Percentiles rank a stretch among this genome's conserved stretches.
phyloP scores from a whole-genome alignment of 2,888 invertebrate genomes.

The Eupeodes latifasciatus region DNA sequence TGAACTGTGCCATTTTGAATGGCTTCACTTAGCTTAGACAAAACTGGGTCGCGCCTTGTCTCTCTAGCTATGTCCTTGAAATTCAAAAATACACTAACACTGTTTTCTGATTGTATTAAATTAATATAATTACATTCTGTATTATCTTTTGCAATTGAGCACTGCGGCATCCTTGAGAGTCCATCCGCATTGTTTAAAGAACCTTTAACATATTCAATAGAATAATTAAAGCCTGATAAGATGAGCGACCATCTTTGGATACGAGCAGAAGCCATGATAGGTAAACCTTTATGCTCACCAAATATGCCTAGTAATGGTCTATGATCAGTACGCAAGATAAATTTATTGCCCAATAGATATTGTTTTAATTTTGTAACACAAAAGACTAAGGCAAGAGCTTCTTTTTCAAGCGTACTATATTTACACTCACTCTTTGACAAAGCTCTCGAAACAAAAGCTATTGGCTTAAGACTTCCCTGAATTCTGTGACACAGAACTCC shows the following conservation, averaged over 20 bases:
- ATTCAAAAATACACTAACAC: no score
- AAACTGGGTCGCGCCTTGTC: no score
- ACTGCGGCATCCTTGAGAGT: conserved; percentile 32
- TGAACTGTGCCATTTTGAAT: no score
- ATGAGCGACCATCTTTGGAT: conserved; percentile 50
- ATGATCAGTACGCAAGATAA: conserved; percentile 64
- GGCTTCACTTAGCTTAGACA: no score
- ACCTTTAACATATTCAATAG: conserved; percentile 34
- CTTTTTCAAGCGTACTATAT: conserved; percentile 32
- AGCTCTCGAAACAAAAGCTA: conserved; percentile 41
- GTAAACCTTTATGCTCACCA: conserved; percentile 64
- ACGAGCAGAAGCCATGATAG: conserved; percentile 56
- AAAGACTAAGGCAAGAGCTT: conserved; percentile 59
- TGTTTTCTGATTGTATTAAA: conserved; percentile 19
- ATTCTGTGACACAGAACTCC: conserved; percentile 40
- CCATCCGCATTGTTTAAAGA: conserved; percentile 22
- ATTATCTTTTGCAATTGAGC: neutral
- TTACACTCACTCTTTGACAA: conserved; percentile 38
- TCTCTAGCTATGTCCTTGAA: no score
- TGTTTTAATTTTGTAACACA: conserved; percentile 69
- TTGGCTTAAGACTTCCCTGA: conserved; percentile 16
- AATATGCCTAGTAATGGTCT: conserved; percentile 67
- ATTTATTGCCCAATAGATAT: conserved; percentile 65
- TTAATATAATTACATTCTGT: conserved; percentile 51
- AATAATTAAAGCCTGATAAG: conserved; percentile 37